A percentile compares a stretch with the other conserved stretches of the same genome.
Conservation (phyloP, 30 jellyfish, hydroid and myxozoan genomes). For the Aurelia coerulea region DNA sequence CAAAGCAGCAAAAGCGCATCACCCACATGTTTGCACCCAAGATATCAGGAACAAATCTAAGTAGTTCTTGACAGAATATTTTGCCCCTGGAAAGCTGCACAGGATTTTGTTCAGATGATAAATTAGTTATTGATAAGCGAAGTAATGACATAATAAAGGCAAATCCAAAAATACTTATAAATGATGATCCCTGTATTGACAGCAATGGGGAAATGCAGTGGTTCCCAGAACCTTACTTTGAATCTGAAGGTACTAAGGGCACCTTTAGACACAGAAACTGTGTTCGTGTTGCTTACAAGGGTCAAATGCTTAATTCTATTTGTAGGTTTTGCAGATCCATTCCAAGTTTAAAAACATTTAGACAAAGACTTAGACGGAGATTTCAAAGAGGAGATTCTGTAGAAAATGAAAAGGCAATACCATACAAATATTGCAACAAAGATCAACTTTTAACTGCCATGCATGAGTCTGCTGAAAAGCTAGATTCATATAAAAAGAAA, state of each 20-base stretch:
- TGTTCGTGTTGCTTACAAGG: constrained; percentile 9
- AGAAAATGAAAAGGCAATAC: no score
- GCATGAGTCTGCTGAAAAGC: no score
- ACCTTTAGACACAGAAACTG: constrained; percentile 18
- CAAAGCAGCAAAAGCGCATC: constrained; percentile 23
- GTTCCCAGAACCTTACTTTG: no score
- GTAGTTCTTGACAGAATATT: constrained; percentile 4
- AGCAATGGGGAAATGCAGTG: no score
- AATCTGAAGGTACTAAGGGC: background rate
- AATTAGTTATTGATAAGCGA: constrained; percentile 12
- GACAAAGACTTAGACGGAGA: no score
- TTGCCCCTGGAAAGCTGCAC: constrained; percentile 11
- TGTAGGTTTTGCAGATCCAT: constrained; percentile 13
- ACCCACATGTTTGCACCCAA: constrained; percentile 3
- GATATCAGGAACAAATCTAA: background rate
- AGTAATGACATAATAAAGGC: background rate
- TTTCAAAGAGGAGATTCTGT: no score
- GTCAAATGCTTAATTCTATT: constrained; percentile 6
- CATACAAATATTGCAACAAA: no score
- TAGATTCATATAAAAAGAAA: no score
- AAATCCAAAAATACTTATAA: constrained; percentile 7
- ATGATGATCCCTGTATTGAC: background rate
- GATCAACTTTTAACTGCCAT: no score
- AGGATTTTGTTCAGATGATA: constrained; percentile 1
- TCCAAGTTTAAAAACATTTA: background rate